Percentiles rank a stretch among this genome's conserved stretches.
phyloP scores from a whole-genome alignment of 2,888 invertebrate species.

The Anticlea derivata region DNA sequence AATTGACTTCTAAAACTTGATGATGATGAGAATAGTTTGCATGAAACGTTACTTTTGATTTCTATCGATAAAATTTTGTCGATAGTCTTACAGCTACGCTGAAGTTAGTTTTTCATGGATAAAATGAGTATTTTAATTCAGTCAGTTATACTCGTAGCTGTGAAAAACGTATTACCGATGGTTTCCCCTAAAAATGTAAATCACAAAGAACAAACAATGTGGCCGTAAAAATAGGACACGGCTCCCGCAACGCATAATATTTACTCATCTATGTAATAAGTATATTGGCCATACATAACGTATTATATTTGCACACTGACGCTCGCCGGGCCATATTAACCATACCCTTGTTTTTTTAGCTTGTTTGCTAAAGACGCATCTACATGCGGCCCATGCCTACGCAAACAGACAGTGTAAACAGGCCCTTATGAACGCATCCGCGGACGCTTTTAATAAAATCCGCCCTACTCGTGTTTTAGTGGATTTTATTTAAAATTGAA shows the following conservation, averaged over 20 bases:
- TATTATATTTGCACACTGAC: constrained; percentile 43
- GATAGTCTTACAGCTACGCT: too few species aligned
- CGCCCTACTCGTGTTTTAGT: constrained; percentile 55
- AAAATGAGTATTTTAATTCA: not conserved
- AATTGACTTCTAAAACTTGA: too few species aligned
- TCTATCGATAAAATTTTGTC: not conserved
- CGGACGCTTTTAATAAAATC: constrained; percentile 61
- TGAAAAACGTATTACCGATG: too few species aligned
- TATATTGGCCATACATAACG: constrained; percentile 30
- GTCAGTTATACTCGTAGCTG: too few species aligned
- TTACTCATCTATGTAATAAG: constrained; percentile 32
- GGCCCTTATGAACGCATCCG: constrained; percentile 72
- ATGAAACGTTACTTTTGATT: not conserved
- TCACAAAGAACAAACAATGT: constrained; percentile 17
- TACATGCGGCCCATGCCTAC: constrained; percentile 74
- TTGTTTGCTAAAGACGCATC: constrained; percentile 80
- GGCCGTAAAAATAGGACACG: constrained; percentile 12
- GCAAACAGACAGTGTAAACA: constrained; percentile 78
- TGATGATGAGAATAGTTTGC: constrained; percentile 5
- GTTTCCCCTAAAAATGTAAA: constrained; percentile 15
- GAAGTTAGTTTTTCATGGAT: not conserved
- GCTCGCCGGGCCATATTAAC: constrained; percentile 57
- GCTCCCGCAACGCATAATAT: constrained; percentile 19
- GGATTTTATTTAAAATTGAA: constrained; percentile 53
- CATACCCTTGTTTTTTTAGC: constrained; percentile 80